Conservation (phyloP, 2,797 vertebrate species). For the Aplochiton taeniatus region DNA sequence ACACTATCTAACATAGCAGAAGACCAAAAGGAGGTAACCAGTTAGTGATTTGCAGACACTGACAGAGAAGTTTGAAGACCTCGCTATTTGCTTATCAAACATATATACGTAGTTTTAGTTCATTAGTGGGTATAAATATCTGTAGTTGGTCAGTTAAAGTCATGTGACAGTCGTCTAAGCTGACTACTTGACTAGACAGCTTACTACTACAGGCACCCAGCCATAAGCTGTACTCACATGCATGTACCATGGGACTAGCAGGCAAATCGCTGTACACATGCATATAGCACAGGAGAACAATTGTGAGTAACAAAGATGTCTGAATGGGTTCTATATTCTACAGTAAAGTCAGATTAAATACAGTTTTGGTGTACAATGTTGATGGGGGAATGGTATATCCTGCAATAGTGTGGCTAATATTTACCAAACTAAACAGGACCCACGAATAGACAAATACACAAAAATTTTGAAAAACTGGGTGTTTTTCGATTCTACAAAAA, state of each 20-base stretch:
- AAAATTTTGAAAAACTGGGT: constrained; percentile 7
- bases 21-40: constrained; percentile 49
- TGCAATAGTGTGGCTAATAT: constrained; percentile 9
- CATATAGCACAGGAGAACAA: not conserved
- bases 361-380: constrained; percentile 10
- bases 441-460: constrained; percentile 15
- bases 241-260: constrained; percentile 7
- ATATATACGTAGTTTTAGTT: too few species aligned
- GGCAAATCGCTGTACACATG: constrained; percentile 16
- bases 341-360: constrained; percentile 12
- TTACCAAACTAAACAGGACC: constrained; percentile 5
- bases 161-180: constrained; percentile 6
- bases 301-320: constrained; percentile 9
- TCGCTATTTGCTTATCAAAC: not conserved
- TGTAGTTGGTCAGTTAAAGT: constrained; percentile 11
- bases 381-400: constrained; percentile 3
- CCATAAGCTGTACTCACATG: constrained; percentile 20
- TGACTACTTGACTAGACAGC: constrained; percentile 12
- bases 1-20: constrained; percentile 32
- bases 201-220: constrained; percentile 20
- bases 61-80: constrained; percentile 23
- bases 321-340: constrained; percentile 22
- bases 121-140: not conserved
- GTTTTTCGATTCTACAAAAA: constrained; percentile 59
- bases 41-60: too few species aligned